Base-by-base conservation (phyloP, 2,797 vertebrate species). In the Tokudaia muenninki region DNA sequence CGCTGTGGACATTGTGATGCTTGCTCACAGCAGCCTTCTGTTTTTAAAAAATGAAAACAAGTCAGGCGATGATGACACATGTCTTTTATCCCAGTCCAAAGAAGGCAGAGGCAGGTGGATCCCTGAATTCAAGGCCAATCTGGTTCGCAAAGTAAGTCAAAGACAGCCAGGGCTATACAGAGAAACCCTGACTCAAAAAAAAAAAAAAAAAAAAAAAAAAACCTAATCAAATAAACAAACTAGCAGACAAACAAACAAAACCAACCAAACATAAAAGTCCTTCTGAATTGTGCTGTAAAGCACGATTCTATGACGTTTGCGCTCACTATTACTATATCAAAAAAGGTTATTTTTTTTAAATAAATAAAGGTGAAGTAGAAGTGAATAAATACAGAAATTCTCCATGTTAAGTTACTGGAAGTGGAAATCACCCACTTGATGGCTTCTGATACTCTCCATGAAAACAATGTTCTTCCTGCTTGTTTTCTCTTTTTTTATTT, bases 341-440 rank as follows among this genome's bases (percentile, higher is more conserved):
- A 72, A 19, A n/a, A 8, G 0, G 63, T 1, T 19, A 26, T 11
- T n/a, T 70, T 70, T n/a, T 70, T 16, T 6, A 37, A 9, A n/a
- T 70, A 70, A 72, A 72, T 37, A 72, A 72, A 37, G 37, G 67
- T 72, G 67, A 72, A 72, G 67, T n/a, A 19, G 11, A 90, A 91
- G 70, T 91, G 92, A 95, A 94, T 44, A 81, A 92, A 93, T 22
- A 92, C 59, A 87, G 22, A 91, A 92, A 88, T 96, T 47, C 59
- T 44, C 91, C 44, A 75, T 80, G 26, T 19, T 24, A 84, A 37
- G 14, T 80, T 87, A 81, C 65, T 91, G 65, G 95, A 91, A 92
- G 41, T 31, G 41, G 82, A 88, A 59, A 13, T 11, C 63, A 77
- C 72, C 47, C 29, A 0, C 67, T 67, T 57, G 5, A 92, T 78